phyloP scores from a whole-genome alignment of 2,113 vertebrate species.

The Malurus cyaneus region DNA sequence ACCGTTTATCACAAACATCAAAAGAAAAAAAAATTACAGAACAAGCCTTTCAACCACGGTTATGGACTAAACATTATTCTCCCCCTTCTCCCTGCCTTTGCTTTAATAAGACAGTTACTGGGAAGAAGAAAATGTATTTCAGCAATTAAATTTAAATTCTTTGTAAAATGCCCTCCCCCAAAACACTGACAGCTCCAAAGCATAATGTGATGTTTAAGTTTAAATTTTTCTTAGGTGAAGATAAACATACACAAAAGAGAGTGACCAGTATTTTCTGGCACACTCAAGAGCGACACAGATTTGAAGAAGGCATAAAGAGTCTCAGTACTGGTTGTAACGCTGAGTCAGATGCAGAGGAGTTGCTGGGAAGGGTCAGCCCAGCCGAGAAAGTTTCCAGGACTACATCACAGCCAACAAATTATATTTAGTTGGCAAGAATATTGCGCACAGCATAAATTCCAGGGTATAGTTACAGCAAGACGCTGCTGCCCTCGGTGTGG shows the following conservation, averaged over 20 bases:
- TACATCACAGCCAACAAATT: neutral
- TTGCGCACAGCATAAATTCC: neutral
- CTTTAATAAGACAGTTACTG: neutral
- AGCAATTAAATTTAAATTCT: neutral
- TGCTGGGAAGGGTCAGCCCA: neutral
- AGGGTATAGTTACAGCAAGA: neutral
- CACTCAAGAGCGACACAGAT: neutral
- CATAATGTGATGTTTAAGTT: neutral
- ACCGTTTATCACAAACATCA: neutral
- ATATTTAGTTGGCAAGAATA: neutral
- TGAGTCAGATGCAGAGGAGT: neutral
- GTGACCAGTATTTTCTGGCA: neutral
- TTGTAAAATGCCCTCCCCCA: neutral
- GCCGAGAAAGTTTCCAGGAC: neutral
- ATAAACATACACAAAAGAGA: neutral
- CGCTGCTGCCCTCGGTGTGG: accelerated
- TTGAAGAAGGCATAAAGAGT: neutral
- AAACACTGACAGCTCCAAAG: neutral
- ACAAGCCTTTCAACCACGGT: neutral
- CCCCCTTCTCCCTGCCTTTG: neutral
- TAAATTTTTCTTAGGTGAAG: neutral
- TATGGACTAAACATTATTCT: neutral
- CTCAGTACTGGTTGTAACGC: neutral
- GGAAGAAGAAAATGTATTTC: neutral
- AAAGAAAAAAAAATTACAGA: neutral